These are phyloP conservation scores for Petrocephalus sullivani DNA, from an alignment of 2,797 vertebrate genomes.

Conservation along the genomic window DNA sequence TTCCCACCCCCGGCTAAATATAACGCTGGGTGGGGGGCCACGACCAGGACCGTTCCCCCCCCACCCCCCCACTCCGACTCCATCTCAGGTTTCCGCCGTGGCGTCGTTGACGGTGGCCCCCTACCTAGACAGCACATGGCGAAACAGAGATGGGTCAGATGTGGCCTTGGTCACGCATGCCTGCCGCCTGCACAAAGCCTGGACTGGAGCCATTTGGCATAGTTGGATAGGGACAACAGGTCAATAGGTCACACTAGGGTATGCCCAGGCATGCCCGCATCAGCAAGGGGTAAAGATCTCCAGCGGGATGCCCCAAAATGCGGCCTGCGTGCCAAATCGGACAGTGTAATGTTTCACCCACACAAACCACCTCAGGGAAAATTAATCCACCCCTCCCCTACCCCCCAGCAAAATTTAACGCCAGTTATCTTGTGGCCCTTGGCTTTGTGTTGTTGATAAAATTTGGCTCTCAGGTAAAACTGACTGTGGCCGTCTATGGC, in stretches of 20 bases:
- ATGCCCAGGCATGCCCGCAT: not conserved
- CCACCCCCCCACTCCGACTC: not conserved
- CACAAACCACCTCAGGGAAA: not conserved
- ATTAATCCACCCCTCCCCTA: not conserved
- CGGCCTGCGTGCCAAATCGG: not conserved
- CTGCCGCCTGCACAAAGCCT: not conserved
- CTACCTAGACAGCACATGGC: not conserved
- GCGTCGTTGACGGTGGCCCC: not conserved
- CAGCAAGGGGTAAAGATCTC: not conserved
- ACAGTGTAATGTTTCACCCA: not conserved
- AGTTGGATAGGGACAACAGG: not conserved
- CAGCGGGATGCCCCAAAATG: not conserved
- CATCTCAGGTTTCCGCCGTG: not conserved
- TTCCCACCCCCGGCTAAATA: not conserved
- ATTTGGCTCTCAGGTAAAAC: not conserved
- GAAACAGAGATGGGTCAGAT: not conserved
- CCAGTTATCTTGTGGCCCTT: not conserved
- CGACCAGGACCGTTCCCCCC: too few species aligned
- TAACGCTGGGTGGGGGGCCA: not conserved
- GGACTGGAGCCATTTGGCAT: not conserved
- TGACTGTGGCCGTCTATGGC: not conserved
- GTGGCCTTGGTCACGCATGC: not conserved
- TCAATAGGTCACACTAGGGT: not conserved
- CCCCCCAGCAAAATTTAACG: not conserved
- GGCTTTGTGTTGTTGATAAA: not conserved